A percentile compares a stretch with the other conserved stretches of the same genome.
phyloP scores from a whole-genome alignment of 2,113 vertebrate genomes.

The Zosterops borbonicus region DNA sequence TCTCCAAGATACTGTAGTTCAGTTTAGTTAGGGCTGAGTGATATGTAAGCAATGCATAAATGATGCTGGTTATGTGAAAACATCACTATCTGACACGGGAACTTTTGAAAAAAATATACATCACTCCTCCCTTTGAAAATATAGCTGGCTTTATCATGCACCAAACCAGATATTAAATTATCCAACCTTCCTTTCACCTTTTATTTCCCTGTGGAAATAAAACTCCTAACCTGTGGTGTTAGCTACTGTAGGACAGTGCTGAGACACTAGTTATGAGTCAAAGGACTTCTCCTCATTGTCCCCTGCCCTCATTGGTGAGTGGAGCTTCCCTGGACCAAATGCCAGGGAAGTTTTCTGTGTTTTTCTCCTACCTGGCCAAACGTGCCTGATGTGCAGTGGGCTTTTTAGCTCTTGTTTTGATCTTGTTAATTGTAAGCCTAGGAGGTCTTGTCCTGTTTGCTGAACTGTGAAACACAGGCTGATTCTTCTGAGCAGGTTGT shows the following conservation, averaged over 20 bases:
- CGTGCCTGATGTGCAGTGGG: not conserved
- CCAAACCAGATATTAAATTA: not conserved
- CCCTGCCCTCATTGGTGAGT: not conserved
- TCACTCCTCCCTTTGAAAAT: not conserved
- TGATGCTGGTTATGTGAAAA: not conserved
- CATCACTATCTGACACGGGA: not conserved
- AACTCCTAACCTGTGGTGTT: not conserved
- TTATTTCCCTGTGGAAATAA: not conserved
- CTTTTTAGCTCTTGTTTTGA: not conserved
- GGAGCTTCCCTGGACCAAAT: not conserved
- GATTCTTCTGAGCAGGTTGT: constrained; percentile 2
- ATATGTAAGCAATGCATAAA: not conserved
- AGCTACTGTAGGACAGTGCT: not conserved
- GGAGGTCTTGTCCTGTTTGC: not conserved
- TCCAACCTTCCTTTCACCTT: not conserved
- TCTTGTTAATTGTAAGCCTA: not conserved
- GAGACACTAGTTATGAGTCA: not conserved
- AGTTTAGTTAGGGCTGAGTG: not conserved
- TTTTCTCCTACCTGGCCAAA: not conserved
- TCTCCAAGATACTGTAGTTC: not conserved
- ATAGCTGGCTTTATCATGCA: not conserved
- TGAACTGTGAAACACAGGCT: not conserved
- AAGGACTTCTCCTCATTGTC: not conserved
- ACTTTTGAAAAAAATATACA: not conserved
- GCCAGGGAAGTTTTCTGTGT: not conserved